Evolutionary conservation across 2,797 vertebrate genomes (phyloP).

Genomic region (Lemur catta): DNA sequence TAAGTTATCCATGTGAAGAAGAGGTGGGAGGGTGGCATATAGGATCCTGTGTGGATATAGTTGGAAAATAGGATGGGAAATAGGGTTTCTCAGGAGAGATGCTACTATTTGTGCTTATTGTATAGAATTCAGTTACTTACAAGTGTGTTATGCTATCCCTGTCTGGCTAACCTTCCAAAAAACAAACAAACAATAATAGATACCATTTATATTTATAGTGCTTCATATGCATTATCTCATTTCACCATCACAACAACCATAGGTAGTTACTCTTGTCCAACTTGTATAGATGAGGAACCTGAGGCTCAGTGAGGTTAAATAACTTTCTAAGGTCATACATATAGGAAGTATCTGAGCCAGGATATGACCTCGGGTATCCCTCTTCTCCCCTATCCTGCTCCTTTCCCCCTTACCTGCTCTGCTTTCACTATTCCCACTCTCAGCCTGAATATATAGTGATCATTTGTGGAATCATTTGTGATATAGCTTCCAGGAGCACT

Average conservation of each 20-base stretch:
- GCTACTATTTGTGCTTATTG: background rate
- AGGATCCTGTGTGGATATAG: background rate
- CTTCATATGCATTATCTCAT: background rate
- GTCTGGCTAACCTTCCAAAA: background rate
- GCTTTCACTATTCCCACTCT: background rate
- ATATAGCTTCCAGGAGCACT: background rate
- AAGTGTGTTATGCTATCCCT: background rate
- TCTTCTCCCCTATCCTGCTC: background rate
- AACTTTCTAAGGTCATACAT: background rate
- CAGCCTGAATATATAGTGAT: background rate
- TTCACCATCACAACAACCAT: background rate
- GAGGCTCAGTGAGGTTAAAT: background rate
- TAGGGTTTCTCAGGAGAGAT: background rate
- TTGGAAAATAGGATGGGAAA: background rate
- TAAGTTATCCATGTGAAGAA: background rate
- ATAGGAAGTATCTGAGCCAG: background rate
- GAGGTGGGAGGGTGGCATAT: background rate
- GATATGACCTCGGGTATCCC: background rate
- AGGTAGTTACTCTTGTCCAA: background rate
- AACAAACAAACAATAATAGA: background rate
- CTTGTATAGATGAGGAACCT: background rate
- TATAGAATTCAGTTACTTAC: background rate
- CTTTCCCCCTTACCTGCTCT: background rate
- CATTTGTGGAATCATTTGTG: background rate
- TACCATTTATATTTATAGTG: background rate